Percentiles rank a stretch among this genome's conserved stretches.
Conservation (phyloP, 2,888 invertebrate species). For the Lasioglossum lativentre region DNA sequence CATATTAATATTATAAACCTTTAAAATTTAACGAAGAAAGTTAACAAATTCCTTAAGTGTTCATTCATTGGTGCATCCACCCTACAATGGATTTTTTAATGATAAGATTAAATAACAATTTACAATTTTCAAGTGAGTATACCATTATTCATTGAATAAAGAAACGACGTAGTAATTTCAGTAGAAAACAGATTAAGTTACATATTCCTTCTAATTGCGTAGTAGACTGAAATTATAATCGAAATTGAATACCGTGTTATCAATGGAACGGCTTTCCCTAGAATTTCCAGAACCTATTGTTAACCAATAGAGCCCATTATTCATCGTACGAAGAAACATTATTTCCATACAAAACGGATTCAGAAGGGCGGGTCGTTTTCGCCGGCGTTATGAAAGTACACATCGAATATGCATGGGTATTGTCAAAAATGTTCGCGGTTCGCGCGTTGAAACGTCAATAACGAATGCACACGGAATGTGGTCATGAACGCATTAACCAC, state of each 20-base stretch:
- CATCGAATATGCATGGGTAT: constrained; percentile 3
- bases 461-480: constrained; percentile 71
- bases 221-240: neutral
- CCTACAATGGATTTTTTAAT: too few relatives aligned
- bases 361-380: neutral
- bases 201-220: neutral
- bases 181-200: neutral
- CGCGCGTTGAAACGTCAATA: constrained; percentile 62
- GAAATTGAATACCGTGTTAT: neutral
- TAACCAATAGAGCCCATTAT: neutral
- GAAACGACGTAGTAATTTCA: too few relatives aligned
- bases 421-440: constrained; percentile 51
- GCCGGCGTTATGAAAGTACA: neutral
- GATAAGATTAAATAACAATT: too few relatives aligned
- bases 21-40: too few relatives aligned
- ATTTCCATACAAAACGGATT: neutral
- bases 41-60: too few relatives aligned
- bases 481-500: constrained; percentile 72
- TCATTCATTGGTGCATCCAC: too few relatives aligned
- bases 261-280: neutral
- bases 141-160: too few relatives aligned
- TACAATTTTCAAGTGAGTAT: too few relatives aligned
- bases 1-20: too few relatives aligned
- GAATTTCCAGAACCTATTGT: neutral
- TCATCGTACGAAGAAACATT: neutral